Percentiles rank a stretch among this genome's conserved stretches.
Conservation (phyloP, 2,113 vertebrate genomes). For the Solenodon paradoxus region DNA sequence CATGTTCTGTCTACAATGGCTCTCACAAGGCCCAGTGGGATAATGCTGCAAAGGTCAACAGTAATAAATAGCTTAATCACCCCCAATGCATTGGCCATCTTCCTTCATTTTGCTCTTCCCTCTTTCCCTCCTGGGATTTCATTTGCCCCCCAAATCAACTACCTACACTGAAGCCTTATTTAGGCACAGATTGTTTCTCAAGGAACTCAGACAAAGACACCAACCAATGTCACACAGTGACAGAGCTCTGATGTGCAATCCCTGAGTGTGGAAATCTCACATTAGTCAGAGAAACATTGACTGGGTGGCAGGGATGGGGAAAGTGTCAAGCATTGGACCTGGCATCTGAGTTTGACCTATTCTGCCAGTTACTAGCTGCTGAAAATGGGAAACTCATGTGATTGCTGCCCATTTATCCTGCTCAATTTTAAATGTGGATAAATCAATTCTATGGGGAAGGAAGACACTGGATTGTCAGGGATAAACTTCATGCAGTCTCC, state of each 20-base stretch:
- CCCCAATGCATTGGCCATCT: not conserved
- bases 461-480: no score
- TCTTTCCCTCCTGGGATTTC: not conserved
- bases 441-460: no score
- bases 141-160: not conserved
- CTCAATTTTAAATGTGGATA: not conserved
- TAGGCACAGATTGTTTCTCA: not conserved
- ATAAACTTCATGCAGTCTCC: no score
- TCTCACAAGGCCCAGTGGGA: not conserved
- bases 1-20: not conserved
- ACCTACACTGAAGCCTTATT: not conserved
- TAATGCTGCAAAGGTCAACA: not conserved
- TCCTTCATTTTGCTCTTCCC: not conserved
- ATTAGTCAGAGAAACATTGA: not conserved
- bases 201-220: not conserved
- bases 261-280: not conserved
- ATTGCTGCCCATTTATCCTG: not conserved
- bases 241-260: not conserved
- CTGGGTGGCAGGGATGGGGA: no score
- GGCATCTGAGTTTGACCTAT: not conserved
- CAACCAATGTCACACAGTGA: no score
- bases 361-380: not conserved
- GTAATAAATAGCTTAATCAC: not conserved
- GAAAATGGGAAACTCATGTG: not conserved
- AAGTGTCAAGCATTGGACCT: not conserved